Evolutionary conservation across 2,113 vertebrate genomes (phyloP).

Genomic region (Acinonyx jubatus): DNA sequence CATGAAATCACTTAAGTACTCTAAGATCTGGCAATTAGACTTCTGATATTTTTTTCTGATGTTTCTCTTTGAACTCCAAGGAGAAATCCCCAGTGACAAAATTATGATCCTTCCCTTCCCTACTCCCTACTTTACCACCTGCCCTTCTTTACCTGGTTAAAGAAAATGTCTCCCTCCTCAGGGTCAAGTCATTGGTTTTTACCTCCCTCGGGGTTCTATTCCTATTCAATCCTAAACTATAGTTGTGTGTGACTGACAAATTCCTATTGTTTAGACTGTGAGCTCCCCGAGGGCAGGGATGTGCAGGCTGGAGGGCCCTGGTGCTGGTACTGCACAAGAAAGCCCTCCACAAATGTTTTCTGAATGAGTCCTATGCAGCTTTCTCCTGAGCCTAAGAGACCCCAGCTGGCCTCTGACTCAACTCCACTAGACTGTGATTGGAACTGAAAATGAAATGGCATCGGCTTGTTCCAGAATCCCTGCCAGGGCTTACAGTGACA

Average conservation of each 20-base stretch:
- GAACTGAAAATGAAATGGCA: conserved; percentile 57
- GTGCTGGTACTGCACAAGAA: neutral
- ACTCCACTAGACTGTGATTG: neutral
- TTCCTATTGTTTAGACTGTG: neutral
- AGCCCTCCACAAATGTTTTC: neutral
- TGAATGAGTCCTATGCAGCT: neutral
- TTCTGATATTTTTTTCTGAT: neutral
- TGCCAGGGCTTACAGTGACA: neutral
- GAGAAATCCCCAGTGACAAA: neutral
- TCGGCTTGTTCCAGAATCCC: conserved; percentile 41
- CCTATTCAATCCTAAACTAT: neutral
- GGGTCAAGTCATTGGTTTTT: neutral
- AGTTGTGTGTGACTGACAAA: neutral
- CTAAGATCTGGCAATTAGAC: neutral
- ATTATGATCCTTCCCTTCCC: neutral
- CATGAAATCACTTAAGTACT: conserved; percentile 1
- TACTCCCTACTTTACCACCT: neutral
- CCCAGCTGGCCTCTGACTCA: neutral
- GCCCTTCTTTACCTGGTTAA: neutral
- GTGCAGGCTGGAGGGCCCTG: neutral
- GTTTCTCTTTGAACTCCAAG: neutral
- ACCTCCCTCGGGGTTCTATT: neutral
- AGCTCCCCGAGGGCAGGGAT: neutral
- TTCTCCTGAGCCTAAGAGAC: conserved; percentile 1
- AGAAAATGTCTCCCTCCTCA: neutral